These are phyloP conservation scores for Bostrychus sinensis DNA, from an alignment of 2,113 vertebrate species.

Conservation along the genomic window DNA sequence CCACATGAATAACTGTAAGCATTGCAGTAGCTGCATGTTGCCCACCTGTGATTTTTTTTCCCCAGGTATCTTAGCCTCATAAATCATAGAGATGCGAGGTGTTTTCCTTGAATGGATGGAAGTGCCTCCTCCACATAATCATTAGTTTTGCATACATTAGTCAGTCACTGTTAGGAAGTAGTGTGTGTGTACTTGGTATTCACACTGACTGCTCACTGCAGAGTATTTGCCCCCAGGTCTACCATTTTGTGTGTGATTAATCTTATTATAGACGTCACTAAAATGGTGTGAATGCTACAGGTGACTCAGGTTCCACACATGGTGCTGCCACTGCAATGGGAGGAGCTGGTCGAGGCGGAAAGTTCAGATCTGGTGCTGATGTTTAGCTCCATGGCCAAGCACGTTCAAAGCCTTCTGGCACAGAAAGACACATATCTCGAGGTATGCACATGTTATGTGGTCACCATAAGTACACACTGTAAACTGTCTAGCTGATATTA, in stretches of 20 bases:
- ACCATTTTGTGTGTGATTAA: constrained; percentile 22
- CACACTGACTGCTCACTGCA: constrained; percentile 14
- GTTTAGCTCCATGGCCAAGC: constrained; percentile 77
- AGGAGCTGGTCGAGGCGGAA: constrained; percentile 75
- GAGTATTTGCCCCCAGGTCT: constrained; percentile 27
- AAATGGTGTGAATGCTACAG: constrained; percentile 68
- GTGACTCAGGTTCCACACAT: constrained; percentile 84
- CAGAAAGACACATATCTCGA: constrained; percentile 85
- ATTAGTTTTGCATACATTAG: constrained; percentile 56
- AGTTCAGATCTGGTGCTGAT: constrained; percentile 74
- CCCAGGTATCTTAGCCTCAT: constrained; percentile 48
- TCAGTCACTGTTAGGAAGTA: constrained; percentile 29
- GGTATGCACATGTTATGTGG: constrained; percentile 65
- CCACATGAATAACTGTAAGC: constrained; percentile 54
- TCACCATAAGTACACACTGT: no score
- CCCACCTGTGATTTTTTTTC: constrained; percentile 48
- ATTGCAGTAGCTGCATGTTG: constrained; percentile 60
- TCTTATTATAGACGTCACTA: constrained; percentile 30
- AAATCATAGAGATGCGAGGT: constrained; percentile 62
- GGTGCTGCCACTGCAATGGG: constrained; percentile 83
- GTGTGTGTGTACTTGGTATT: constrained; percentile 34
- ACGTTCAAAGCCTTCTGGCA: constrained; percentile 77
- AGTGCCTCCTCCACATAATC: constrained; percentile 46
- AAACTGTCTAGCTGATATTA: no score
- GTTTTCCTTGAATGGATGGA: constrained; percentile 39